phyloP scores from a whole-genome alignment of 2,888 invertebrate genomes.

The Ophion ellenae region DNA sequence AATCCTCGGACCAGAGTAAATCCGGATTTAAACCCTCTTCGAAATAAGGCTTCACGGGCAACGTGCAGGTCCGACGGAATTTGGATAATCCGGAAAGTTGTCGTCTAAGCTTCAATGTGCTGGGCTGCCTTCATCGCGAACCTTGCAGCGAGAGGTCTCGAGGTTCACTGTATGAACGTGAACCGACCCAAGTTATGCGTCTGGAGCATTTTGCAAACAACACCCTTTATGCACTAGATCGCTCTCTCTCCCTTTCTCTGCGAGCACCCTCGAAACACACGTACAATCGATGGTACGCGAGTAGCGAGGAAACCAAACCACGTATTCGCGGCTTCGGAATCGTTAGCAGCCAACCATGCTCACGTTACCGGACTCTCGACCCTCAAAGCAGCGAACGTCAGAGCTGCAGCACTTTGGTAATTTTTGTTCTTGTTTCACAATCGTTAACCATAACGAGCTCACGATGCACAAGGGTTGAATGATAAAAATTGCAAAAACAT shows the following conservation, averaged over 20 bases:
- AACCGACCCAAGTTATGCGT: constrained; percentile 76
- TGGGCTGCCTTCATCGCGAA: constrained; percentile 67
- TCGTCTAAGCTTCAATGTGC: constrained; percentile 64
- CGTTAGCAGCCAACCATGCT: constrained; percentile 50
- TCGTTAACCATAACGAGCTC: not conserved
- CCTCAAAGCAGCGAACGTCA: constrained; percentile 24
- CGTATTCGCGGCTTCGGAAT: constrained; percentile 58
- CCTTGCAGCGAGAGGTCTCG: constrained; percentile 54
- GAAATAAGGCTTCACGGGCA: constrained; percentile 11
- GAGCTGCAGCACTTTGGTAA: constrained; percentile 4
- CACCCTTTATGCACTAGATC: constrained; percentile 45
- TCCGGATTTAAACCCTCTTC: constrained; percentile 13
- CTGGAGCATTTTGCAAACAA: constrained; percentile 74
- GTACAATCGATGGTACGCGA: constrained; percentile 15
- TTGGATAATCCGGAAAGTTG: constrained; percentile 77
- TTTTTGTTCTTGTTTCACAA: not conserved
- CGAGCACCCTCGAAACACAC: constrained; percentile 25
- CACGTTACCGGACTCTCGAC: constrained; percentile 21
- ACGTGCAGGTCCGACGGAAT: constrained; percentile 48
- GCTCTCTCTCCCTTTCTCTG: not conserved
- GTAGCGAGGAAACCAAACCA: constrained; percentile 45
- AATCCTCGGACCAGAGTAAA: not conserved
- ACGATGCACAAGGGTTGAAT: not conserved
- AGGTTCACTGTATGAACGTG: constrained; percentile 52
- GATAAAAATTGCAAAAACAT: not conserved